Evolutionary conservation across 2,113 vertebrate genomes (phyloP).

Genomic region (Anguilla rostrata): DNA sequence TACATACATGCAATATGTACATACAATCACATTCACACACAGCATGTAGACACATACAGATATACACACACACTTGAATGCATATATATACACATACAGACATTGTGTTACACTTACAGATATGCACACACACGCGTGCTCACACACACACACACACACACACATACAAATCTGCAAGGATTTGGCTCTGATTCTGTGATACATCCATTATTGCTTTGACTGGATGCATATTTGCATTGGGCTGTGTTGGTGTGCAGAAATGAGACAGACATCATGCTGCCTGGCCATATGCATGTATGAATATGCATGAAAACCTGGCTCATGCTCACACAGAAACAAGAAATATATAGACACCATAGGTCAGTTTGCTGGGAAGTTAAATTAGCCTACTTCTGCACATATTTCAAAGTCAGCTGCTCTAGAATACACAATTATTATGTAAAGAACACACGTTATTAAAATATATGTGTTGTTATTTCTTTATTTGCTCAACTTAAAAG

Average conservation of each 20-base stretch:
- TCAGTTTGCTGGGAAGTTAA: slow-evolving; percentile 61
- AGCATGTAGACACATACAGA: too few relatives aligned
- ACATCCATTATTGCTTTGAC: slow-evolving; percentile 58
- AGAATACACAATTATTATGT: background rate
- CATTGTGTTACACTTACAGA: slow-evolving; percentile 23
- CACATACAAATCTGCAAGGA: slow-evolving; percentile 36
- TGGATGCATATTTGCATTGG: slow-evolving; percentile 39
- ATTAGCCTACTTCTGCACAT: slow-evolving; percentile 60
- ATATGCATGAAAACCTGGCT: slow-evolving; percentile 76
- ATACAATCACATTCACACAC: too few relatives aligned
- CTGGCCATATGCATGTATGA: slow-evolving; percentile 72
- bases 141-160: slow-evolving; percentile 1
- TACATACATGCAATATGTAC: too few relatives aligned
- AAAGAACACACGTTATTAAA: background rate
- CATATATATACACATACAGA: background rate
- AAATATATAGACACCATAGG: slow-evolving; percentile 69
- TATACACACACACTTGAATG: too few relatives aligned
- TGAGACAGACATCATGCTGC: slow-evolving; percentile 64
- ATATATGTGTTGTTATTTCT: background rate
- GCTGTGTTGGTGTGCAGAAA: slow-evolving; percentile 44
- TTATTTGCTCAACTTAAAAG: background rate
- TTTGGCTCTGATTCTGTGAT: slow-evolving; percentile 48
- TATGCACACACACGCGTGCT: background rate
- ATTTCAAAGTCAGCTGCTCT: slow-evolving; percentile 28
- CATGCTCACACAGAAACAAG: slow-evolving; percentile 54